Evolutionary conservation across 2,113 vertebrate species (phyloP), one percentile per base, ranked within the genome.

Genomic region (Erythrocebus patas): DNA sequence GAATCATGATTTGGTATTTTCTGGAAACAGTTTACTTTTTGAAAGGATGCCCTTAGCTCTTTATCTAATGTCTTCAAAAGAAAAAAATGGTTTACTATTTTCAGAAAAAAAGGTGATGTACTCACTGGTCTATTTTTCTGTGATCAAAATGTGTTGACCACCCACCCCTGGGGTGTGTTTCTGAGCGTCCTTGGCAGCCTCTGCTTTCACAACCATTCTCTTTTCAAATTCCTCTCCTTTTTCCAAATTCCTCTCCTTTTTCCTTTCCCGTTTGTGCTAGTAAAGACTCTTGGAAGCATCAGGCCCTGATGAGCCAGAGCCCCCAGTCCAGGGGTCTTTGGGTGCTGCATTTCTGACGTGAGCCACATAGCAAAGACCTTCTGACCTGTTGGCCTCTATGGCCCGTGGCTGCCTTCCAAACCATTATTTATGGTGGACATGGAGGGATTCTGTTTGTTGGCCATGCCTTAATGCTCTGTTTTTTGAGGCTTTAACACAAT

Each of bases 1-100:
- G 59, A 75, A 79, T 96, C 11, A 70, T 88, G 61, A 96, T 73
- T 82, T 95, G 76, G 70, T 45, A 61, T 72, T 84, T 95, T 76
- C 76, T 59, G 52, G 32, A 83, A 94, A 80, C 70, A 82, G 38
- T 87, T 90, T 72, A 16, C 16, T 88, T 91, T 96, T 38, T 83
- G 59, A 93, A 94, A 75, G 18, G 3, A 90, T 73, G 18, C 73
- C 64, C 88, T 64, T 66, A 50, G 10, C 6, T 92, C 57, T 85
- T 93, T 91, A 85, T 27, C 75, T 82, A 13, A 52, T 79, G 38
- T 76, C 66, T 90, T 89, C 70, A 43, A 90, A 94, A 87, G 40
- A 48, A 17, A 86, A 45, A 32, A 14, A 9, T 30, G 59, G 20
- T 80, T 78, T 30, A 14, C 14, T 2, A 1, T 86, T 61, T 66